Evolutionary conservation across 2,113 vertebrate genomes (phyloP).

Genomic region (Clarias batrachus): DNA sequence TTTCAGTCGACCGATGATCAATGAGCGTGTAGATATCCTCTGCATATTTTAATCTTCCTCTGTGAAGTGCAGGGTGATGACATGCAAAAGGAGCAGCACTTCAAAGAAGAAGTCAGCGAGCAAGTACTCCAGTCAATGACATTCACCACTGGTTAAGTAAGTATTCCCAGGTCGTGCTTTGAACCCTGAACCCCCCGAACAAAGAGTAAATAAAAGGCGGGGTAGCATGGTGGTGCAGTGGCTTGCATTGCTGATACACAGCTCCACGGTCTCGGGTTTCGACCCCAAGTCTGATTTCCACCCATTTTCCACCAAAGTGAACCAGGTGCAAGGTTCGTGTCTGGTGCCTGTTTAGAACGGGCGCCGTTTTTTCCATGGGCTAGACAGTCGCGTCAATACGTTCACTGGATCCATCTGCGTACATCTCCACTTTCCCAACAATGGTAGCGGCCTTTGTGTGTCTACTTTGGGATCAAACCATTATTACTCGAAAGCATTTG

Average conservation of each 20-base stretch:
- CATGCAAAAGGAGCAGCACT: constrained; percentile 42
- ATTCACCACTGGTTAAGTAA: constrained; percentile 36
- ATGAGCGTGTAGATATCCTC: constrained; percentile 54
- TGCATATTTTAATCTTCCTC: constrained; percentile 58
- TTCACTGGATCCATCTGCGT: too few relatives aligned
- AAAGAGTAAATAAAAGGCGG: neutral
- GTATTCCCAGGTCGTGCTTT: neutral
- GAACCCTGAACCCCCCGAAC: neutral
- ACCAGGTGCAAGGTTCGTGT: too few relatives aligned
- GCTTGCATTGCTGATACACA: neutral
- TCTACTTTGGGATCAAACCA: too few relatives aligned
- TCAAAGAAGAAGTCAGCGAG: constrained; percentile 39
- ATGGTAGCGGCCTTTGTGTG: too few relatives aligned
- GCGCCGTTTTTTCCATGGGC: too few relatives aligned
- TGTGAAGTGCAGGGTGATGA: constrained; percentile 49
- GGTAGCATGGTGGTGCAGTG: neutral
- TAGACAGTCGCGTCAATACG: too few relatives aligned
- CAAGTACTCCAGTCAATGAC: constrained; percentile 43
- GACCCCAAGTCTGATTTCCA: neutral
- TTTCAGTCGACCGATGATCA: constrained; percentile 61
- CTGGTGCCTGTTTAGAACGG: too few relatives aligned
- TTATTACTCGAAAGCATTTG: too few relatives aligned
- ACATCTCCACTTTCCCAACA: too few relatives aligned
- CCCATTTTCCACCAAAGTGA: too few relatives aligned
- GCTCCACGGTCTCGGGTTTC: neutral